Percentiles rank a stretch among this genome's conserved stretches.
Conservation (phyloP, 2,797 vertebrate genomes). For the Darevskia mixta region DNA sequence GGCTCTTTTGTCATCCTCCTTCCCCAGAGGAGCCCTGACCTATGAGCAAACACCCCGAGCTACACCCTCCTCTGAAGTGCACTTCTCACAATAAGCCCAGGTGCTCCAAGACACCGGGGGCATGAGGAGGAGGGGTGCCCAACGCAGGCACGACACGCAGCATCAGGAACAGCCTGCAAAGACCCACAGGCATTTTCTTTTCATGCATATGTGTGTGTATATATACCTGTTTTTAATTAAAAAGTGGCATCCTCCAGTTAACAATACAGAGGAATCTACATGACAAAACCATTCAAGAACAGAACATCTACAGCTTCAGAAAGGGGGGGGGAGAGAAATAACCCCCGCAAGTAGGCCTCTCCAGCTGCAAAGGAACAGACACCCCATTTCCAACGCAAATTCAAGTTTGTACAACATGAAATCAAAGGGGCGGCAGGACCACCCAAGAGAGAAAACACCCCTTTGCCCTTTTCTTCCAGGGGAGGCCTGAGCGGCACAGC, state of each 20-base stretch:
- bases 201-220: neutral
- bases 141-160: neutral
- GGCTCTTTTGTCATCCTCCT: no score
- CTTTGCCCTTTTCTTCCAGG: neutral
- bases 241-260: constrained; percentile 80
- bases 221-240: constrained; percentile 75
- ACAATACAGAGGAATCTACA: constrained; percentile 75
- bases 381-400: neutral
- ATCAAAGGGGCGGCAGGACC: neutral
- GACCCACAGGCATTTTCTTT: neutral
- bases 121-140: no score
- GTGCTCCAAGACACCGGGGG: neutral
- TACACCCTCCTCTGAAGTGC: no score
- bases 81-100: no score
- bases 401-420: neutral
- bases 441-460: no score
- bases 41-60: no score
- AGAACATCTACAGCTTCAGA: constrained; percentile 59
- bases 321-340: neutral
- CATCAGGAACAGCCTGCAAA: neutral
- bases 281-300: constrained; percentile 78
- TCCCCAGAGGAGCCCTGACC: no score
- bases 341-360: neutral
- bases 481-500: no score
- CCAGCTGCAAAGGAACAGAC: neutral